These are phyloP conservation scores for Hoplias malabaricus DNA, from an alignment of 2,113 vertebrate species.

Conservation along the genomic window DNA sequence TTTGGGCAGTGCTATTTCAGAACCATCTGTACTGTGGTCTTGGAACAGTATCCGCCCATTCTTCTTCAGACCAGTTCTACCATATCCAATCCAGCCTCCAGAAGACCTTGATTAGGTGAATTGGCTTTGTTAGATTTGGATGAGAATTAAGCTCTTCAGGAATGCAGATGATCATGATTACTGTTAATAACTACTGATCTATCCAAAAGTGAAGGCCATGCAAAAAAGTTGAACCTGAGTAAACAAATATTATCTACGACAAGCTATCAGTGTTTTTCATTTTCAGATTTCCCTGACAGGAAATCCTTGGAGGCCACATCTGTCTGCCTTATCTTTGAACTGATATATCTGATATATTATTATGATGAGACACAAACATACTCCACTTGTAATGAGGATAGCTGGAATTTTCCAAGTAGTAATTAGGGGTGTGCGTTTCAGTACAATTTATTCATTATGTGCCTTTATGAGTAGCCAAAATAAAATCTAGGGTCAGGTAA, in stretches of 20 bases:
- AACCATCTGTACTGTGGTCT: neutral
- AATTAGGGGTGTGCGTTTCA: neutral
- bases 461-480: neutral
- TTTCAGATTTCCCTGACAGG: neutral
- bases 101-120: neutral
- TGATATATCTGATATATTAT: neutral
- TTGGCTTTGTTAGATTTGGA: neutral
- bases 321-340: neutral
- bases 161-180: neutral
- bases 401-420: neutral
- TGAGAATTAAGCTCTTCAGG: neutral
- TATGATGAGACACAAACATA: constrained; percentile 11
- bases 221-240: constrained; percentile 5
- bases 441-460: neutral
- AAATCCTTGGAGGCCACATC: neutral
- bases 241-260: neutral
- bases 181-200: neutral
- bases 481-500: neutral
- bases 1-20: neutral
- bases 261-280: neutral
- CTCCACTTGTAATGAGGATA: neutral
- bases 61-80: neutral
- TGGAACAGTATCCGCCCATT: neutral
- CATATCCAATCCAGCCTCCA: neutral
- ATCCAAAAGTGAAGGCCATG: neutral